Evolutionary conservation across 92 coral and sea anemone genomes (phyloP).

Genomic region (Diadumene lineata): DNA sequence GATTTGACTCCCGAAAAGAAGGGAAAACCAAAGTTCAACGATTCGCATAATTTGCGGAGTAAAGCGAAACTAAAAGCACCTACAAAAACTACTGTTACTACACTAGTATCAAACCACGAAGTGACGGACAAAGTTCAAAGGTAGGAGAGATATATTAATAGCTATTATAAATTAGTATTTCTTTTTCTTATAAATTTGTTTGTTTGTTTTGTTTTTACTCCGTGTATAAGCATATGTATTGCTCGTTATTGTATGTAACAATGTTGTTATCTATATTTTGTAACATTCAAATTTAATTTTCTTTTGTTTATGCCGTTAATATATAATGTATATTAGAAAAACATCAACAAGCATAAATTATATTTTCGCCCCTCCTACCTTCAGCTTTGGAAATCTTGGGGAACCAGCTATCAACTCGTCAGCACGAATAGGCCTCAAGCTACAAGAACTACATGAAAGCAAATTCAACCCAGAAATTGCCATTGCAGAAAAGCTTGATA

Average conservation of each 20-base stretch:
- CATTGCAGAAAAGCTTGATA: conserved; percentile 77
- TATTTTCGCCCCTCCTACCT: not conserved
- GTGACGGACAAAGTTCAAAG: conserved; percentile 9
- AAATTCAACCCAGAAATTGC: conserved; percentile 77
- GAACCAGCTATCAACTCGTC: conserved; percentile 86
- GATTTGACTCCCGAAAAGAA: conserved; percentile 89
- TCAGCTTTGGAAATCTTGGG: conserved; percentile 39
- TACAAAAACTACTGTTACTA: not conserved
- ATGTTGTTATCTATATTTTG: too few relatives aligned
- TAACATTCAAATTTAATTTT: too few relatives aligned
- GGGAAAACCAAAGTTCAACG: conserved; percentile 24
- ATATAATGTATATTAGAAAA: too few relatives aligned
- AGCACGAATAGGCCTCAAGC: conserved; percentile 59
- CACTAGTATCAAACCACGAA: conserved; percentile 23
- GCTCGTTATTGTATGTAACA: too few relatives aligned
- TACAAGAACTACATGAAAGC: conserved; percentile 63
- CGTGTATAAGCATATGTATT: too few relatives aligned
- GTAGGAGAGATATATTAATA: too few relatives aligned
- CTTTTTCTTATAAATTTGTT: too few relatives aligned
- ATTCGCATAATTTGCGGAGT: not conserved
- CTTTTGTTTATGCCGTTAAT: too few relatives aligned
- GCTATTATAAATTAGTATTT: too few relatives aligned
- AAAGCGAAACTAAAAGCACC: conserved; percentile 3
- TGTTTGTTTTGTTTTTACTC: too few relatives aligned
- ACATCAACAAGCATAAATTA: too few relatives aligned